Evolutionary conservation across 2,888 invertebrate genomes (phyloP), one percentile per base, ranked within the genome.

Genomic region (Seladonia tumulorum): DNA sequence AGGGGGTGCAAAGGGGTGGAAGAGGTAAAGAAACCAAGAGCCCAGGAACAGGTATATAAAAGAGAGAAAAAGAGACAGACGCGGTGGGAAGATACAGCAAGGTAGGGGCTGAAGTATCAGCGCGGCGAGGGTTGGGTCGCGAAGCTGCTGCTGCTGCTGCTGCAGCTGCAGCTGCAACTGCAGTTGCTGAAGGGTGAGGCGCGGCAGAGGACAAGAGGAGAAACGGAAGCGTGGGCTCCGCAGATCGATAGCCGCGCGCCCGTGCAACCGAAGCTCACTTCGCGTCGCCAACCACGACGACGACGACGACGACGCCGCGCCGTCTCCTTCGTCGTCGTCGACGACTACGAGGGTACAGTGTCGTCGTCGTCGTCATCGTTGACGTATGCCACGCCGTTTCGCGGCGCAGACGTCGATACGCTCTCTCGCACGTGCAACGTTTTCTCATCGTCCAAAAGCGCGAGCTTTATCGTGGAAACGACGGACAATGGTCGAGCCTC

Each of bases 241-340:
- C 91, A 91, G 94, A 94, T 94, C 94, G 94, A 94, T 94, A 94
- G 88, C 90, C 90, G 91, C 88, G 87, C 91, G 93, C 92, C 92
- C 93, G 93, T 94, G 93, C 94, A 93, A 91, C 94, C 92, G 91
- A 93, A 92, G 94, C 92, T 91, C 89, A 87, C 90, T 82, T 90
- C 91, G 90, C 90, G 91, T 92, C 88, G 83, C 83, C 85, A 82
- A 63, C 88, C 76, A 73, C 87, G 82, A 35, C 85, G 82, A 72
- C 87, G 85, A 39, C 81, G 76, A 42, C 49, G 70, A 60, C 49
- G 66, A 57, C n/a, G n/a, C n/a, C n/a, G n/a, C n/a, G n/a, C n/a
- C n/a, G n/a, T n/a, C n/a, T n/a, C n/a, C n/a, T n/a, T n/a, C n/a
- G n/a, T n/a, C n/a, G n/a, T n/a, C n/a, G n/a, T n/a, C n/a, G 35